Conservation (phyloP, 2,888 invertebrate species). For the Cylindroiulus punctatus region DNA sequence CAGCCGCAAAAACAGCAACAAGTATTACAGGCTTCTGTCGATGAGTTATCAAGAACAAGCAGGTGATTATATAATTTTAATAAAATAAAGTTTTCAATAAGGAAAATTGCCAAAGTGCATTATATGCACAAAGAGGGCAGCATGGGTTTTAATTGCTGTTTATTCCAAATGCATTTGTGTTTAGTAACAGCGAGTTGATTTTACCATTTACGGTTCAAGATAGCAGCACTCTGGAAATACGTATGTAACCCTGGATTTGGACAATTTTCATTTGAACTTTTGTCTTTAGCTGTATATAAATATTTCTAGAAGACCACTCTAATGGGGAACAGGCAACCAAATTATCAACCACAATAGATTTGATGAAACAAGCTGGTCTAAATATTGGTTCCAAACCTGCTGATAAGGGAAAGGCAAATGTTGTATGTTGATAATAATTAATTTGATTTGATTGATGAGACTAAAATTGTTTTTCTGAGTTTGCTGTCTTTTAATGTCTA, state of each 20-base stretch:
- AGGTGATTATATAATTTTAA: neutral
- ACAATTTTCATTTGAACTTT: neutral
- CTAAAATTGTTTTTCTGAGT: neutral
- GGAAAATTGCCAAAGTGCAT: too few species aligned
- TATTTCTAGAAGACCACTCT: neutral
- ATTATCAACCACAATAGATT: neutral
- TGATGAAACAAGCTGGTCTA: neutral
- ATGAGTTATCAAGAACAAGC: neutral
- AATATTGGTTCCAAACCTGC: neutral
- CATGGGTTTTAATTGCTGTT: neutral
- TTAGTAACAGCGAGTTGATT: neutral
- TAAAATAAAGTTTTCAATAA: neutral
- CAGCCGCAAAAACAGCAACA: neutral
- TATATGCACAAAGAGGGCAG: too few species aligned
- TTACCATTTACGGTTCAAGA: neutral
- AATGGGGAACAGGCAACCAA: neutral
- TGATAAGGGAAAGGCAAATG: neutral
- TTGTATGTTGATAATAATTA: neutral
- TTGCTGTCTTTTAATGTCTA: neutral
- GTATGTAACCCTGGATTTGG: neutral
- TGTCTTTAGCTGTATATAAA: neutral
- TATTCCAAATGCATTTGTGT: neutral
- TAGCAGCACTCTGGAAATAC: neutral
- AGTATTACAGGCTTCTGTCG: neutral
- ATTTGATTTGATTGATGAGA: neutral